Conservation (phyloP, 1,140 invertebrate species). For the Drosophila ercepeae region DNA sequence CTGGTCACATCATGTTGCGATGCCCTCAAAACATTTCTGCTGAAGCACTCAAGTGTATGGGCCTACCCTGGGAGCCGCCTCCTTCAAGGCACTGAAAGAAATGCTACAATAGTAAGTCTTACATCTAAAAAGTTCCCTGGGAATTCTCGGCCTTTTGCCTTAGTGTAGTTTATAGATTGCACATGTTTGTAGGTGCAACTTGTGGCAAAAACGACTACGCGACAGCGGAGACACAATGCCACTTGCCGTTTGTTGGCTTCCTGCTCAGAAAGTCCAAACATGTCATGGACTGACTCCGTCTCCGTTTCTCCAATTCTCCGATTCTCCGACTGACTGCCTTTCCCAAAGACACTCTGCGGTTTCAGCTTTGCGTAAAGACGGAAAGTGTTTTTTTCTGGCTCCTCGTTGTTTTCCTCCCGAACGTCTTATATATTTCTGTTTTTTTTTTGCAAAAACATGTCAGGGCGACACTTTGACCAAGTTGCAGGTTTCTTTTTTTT, state of each 20-base stretch:
- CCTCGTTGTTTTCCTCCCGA: conserved; percentile 5
- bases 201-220: conserved; percentile 30
- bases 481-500: conserved; percentile 58
- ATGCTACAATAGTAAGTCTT: background rate
- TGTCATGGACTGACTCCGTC: conserved; percentile 52
- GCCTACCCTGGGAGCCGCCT: conserved; percentile 9
- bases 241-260: conserved; percentile 65
- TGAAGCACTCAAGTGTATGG: conserved; percentile 27
- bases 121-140: too few species aligned
- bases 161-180: conserved; percentile 34
- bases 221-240: conserved; percentile 52
- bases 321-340: conserved; percentile 36
- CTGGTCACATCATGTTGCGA: conserved; percentile 23
- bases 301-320: conserved; percentile 10
- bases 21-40: conserved; percentile 60
- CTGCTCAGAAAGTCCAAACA: conserved; percentile 76
- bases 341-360: conserved; percentile 62
- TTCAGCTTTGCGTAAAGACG: conserved; percentile 59
- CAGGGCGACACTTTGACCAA: conserved; percentile 73
- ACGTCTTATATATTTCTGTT: conserved; percentile 10
- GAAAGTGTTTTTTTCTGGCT: conserved; percentile 69
- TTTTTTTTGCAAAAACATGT: conserved; percentile 52
- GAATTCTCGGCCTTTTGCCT: background rate
- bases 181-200: conserved; percentile 52
- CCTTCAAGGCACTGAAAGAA: conserved; percentile 5